Conservation (phyloP, 2,797 vertebrate species). For the Argya squamiceps region DNA sequence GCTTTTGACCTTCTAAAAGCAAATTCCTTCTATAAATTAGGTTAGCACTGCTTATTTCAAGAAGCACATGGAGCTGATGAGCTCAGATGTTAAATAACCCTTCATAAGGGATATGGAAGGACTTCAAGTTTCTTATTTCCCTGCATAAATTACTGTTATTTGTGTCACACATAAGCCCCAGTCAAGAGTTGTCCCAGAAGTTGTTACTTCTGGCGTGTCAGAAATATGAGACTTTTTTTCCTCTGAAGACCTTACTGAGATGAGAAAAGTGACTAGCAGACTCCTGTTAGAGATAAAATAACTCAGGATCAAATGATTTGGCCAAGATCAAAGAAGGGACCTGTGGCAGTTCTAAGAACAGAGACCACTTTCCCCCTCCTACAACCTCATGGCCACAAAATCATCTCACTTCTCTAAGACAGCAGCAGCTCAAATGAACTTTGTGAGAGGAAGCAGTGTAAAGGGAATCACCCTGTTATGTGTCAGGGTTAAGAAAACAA, state of each 20-base stretch:
- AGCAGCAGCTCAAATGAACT: not conserved
- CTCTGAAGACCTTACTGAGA: not conserved
- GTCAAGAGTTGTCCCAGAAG: not conserved
- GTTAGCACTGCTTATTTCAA: conserved; percentile 15
- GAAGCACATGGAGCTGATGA: not conserved
- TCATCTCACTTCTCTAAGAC: not conserved
- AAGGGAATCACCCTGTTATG: not conserved
- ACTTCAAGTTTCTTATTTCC: not conserved
- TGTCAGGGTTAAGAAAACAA: not conserved
- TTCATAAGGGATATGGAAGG: not conserved
- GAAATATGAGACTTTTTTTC: not conserved
- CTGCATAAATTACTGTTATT: not conserved
- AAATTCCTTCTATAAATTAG: not conserved
- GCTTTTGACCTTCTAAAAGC: conserved; percentile 2
- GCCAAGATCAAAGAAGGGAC: not conserved
- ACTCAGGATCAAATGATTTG: not conserved
- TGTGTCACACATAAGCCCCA: not conserved
- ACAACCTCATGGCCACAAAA: not conserved
- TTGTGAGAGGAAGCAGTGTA: not conserved
- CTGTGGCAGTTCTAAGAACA: not conserved
- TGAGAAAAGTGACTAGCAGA: not conserved
- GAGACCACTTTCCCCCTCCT: not conserved
- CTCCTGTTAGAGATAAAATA: not conserved
- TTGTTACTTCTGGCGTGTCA: not conserved
- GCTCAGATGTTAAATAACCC: not conserved